Evolutionary conservation across 2,888 invertebrate genomes (phyloP), one percentile per base, ranked within the genome.

Genomic region (Scaptomyza reducta): DNA sequence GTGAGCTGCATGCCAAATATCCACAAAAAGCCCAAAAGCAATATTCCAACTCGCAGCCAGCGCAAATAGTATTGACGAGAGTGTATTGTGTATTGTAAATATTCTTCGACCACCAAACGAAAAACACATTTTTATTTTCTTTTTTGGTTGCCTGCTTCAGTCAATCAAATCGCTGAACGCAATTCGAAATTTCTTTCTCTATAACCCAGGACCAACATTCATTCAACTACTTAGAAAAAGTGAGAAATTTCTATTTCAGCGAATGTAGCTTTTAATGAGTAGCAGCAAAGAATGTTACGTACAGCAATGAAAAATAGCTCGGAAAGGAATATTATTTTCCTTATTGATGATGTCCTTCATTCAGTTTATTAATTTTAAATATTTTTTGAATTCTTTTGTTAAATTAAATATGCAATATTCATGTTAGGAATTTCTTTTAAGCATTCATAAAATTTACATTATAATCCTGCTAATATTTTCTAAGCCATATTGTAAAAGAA

Each of bases 1-100:
- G 79, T 56, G n/a, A n/a, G 85, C 56, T 66, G 82, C 82, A 85
- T 81, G 61, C 31, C 51, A 71, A 80, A 83, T 77, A 60, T 46
- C 73, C 45, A 47, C 47, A 47, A 42, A 40, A 53, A 45, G 63
- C 67, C 87, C 68, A 70, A 68, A 75, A 79, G 79, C 76, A 77
- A 77, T 77, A 31, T 75, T 77, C 61, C 63, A 66, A 59, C 71
- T 59, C 49, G 50, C 45, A 75, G 60, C 58, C 40, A 58, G 44
- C 38, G 38, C 60, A 66, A 76, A 71, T 57, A 70, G 63, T 62
- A 63, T 47, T 59, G 59, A 63, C 33, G 18, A 40, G 40, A 10
- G 40, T 31, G 18, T 38, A 50, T 50, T 14, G 38, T 22, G 35
- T 73, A 72, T 73, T 63, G 66, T 55, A 62, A 58, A 77, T 69